Conservation (phyloP, 2,113 vertebrate species). For the Oceanites oceanicus region DNA sequence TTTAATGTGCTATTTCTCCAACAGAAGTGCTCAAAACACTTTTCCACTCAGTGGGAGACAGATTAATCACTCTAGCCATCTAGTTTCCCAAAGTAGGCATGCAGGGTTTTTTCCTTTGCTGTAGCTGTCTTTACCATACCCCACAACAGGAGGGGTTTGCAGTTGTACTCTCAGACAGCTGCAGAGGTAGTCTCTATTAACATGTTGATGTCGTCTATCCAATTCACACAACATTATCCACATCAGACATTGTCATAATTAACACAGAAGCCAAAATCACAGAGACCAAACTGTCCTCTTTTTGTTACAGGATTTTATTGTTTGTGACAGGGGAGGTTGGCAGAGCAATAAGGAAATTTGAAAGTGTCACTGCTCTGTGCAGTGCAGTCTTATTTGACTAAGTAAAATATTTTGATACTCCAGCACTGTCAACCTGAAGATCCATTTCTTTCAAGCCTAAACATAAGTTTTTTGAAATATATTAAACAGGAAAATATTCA, state of each 20-base stretch:
- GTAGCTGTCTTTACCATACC: neutral
- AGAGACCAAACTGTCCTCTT: neutral
- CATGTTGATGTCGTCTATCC: accelerated
- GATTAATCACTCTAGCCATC: neutral
- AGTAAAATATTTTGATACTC: neutral
- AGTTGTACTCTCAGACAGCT: neutral
- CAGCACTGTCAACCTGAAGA: neutral
- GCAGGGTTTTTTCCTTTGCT: neutral
- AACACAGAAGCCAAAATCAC: neutral
- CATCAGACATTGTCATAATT: neutral
- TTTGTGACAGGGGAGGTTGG: neutral
- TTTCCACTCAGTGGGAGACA: neutral
- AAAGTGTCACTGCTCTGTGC: neutral
- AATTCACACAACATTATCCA: neutral
- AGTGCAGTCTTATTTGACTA: neutral
- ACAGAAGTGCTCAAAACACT: neutral
- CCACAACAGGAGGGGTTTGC: neutral
- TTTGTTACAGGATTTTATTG: neutral
- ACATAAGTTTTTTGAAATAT: neutral
- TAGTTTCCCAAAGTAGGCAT: neutral
- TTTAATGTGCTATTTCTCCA: neutral
- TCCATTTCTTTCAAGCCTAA: neutral
- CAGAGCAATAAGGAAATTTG: neutral
- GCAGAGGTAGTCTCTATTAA: neutral
- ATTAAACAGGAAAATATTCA: neutral